Conservation (phyloP, 2,113 vertebrate genomes). For the Ageneiosus marmoratus region DNA sequence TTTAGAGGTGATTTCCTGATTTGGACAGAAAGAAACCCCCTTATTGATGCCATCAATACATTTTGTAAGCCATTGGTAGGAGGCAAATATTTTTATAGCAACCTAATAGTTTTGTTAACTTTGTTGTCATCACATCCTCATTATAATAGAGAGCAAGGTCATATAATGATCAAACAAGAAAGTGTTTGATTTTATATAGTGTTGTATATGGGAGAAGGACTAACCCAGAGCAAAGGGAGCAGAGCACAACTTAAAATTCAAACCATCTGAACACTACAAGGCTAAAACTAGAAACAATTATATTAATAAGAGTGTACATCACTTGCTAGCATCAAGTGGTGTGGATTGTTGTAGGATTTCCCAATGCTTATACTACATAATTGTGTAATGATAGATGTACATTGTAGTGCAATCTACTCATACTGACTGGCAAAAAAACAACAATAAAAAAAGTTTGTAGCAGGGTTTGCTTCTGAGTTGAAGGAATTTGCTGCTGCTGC, state of each 20-base stretch:
- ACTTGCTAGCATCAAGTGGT: neutral
- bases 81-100: neutral
- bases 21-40: neutral
- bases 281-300: no score
- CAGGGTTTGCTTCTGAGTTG: no score
- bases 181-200: neutral
- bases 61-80: neutral
- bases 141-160: neutral
- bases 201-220: neutral
- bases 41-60: neutral
- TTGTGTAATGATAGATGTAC: neutral
- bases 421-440: neutral
- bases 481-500: no score
- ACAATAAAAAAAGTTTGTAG: neutral
- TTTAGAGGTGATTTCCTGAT: neutral
- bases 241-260: neutral
- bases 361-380: neutral
- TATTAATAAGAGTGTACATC: neutral
- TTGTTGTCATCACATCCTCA: neutral
- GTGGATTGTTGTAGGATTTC: neutral
- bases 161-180: neutral
- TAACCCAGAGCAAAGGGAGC: neutral
- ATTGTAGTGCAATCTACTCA: neutral
- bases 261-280: neutral
- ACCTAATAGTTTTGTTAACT: neutral